Percentiles rank a stretch among this genome's conserved stretches.
Evolutionary conservation across 2,113 vertebrate genomes (phyloP).

Genomic region (Pomatorhinus ruficollis): DNA sequence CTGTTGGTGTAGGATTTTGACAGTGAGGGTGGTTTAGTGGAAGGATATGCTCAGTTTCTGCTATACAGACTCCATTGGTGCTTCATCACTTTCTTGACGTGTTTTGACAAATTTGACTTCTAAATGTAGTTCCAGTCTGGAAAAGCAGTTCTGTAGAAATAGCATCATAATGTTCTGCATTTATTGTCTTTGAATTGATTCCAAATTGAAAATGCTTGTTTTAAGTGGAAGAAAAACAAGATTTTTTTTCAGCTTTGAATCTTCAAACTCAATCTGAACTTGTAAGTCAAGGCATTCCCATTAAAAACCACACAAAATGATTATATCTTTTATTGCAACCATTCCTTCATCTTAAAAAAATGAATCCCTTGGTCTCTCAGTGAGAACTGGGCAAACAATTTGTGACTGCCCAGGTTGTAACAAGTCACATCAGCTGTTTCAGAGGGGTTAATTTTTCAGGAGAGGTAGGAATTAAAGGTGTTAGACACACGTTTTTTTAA

Average conservation of each 20-base stretch:
- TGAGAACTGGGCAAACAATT: neutral
- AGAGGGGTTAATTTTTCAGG: neutral
- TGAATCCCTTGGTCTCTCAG: neutral
- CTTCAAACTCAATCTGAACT: neutral
- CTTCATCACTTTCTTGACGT: constrained; percentile 4
- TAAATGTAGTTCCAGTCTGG: neutral
- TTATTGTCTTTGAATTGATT: constrained; percentile 27
- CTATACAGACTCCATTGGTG: neutral
- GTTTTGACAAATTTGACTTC: constrained; percentile 43
- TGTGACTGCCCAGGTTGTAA: neutral
- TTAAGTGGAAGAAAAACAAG: neutral
- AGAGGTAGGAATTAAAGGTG: neutral
- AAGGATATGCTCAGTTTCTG: neutral
- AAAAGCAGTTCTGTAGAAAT: constrained; percentile 25
- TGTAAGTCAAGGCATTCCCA: neutral
- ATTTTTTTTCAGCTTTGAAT: neutral
- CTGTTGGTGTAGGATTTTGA: neutral
- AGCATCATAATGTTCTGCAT: neutral
- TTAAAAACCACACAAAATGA: neutral
- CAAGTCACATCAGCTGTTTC: neutral
- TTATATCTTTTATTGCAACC: neutral
- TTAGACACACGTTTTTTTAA: neutral
- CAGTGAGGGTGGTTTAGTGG: neutral
- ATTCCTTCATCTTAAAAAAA: neutral
- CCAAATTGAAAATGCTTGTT: neutral